phyloP scores from a whole-genome alignment of 2,797 vertebrate genomes.

The Channallabes apus region DNA sequence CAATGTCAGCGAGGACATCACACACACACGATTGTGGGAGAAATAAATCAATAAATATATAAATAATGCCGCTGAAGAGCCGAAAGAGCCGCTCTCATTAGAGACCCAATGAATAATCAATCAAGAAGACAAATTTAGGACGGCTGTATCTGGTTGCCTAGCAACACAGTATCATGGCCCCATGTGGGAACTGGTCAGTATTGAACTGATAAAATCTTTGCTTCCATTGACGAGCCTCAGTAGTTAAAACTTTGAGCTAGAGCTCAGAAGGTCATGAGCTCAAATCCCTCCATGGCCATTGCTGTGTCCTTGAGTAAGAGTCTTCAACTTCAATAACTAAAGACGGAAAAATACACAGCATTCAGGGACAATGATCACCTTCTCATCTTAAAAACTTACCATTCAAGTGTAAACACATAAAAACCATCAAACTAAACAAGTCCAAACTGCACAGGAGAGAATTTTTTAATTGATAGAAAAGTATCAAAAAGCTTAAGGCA shows the following conservation, averaged over 20 bases:
- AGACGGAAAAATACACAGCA: too few species aligned
- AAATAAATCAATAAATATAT: background rate
- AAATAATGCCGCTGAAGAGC: background rate
- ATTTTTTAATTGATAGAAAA: too few species aligned
- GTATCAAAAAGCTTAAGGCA: too few species aligned
- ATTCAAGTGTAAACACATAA: too few species aligned
- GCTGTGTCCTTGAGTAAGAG: background rate
- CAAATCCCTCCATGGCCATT: background rate
- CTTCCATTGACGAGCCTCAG: background rate
- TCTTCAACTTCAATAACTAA: background rate
- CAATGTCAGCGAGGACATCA: background rate
- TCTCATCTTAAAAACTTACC: too few species aligned
- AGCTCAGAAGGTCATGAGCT: background rate
- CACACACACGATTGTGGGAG: background rate
- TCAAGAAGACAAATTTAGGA: background rate
- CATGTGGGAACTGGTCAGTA: background rate
- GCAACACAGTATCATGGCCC: background rate
- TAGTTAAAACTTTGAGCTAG: background rate
- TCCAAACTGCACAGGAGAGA: too few species aligned
- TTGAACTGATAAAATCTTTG: background rate
- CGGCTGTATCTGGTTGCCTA: background rate
- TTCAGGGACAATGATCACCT: too few species aligned
- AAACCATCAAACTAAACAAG: too few species aligned
- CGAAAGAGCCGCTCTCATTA: background rate
- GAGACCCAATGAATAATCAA: background rate